Evolutionary conservation across 2,113 vertebrate genomes (phyloP).

Genomic region (Platanista minor): DNA sequence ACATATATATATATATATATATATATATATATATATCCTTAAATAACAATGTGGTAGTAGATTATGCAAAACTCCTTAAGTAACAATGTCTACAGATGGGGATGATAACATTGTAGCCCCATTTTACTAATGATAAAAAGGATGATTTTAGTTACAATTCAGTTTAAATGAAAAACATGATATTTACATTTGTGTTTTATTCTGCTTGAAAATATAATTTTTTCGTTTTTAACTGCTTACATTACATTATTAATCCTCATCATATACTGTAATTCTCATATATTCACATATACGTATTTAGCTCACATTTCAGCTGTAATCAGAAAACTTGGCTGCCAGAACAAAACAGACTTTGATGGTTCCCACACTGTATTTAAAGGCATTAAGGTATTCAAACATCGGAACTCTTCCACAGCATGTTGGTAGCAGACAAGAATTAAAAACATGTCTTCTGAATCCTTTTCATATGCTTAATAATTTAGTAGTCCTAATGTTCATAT

Average conservation of each 20-base stretch:
- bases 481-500: background rate
- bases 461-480: constrained; percentile 41
- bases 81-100: background rate
- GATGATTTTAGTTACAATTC: background rate
- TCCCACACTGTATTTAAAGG: background rate
- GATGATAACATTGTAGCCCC: background rate
- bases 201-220: background rate
- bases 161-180: constrained; percentile 2
- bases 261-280: background rate
- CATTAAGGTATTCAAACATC: background rate
- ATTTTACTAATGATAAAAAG: constrained; percentile 20
- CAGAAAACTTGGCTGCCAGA: background rate
- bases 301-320: background rate
- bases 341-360: background rate
- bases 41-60: background rate
- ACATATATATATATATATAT: background rate
- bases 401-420: background rate
- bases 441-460: background rate
- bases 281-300: background rate
- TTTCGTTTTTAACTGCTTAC: background rate
- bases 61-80: constrained; percentile 12
- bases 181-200: background rate
- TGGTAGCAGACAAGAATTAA: constrained; percentile 27
- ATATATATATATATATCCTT: background rate
- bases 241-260: background rate